Base-by-base conservation (phyloP, 2,797 vertebrate genomes). In the Miichthys miiuy region DNA sequence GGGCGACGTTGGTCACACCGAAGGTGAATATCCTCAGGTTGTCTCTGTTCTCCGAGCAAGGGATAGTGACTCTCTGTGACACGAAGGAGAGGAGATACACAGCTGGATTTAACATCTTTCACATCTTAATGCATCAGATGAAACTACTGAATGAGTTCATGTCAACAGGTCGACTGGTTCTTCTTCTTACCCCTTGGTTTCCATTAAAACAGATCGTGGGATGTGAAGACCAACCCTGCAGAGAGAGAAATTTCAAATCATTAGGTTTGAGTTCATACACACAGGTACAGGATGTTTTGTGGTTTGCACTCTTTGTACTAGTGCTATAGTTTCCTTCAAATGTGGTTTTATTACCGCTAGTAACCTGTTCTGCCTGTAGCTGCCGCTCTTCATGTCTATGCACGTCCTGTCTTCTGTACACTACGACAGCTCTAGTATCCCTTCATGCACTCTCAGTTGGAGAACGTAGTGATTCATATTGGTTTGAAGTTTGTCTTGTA, bases 1-100 rank as follows among this genome's bases (percentile, higher is more conserved):
- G 92, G 84, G 96, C 97, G 0, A 97, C 95, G 2, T 96, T 96
- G 38, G 96, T 96, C 73, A 98, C 94, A 23, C 96, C 96, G 52
- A 99, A 98, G 0, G 95, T 96, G 92, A 98, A 98, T 0, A 91
- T 93, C 65, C 95, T 86, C 3, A 92, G 68, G 23, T 96, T 96
- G 0, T 92, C 63, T 0, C 91, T 91, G 8, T 93, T 92, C 3
- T 96, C 96, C 0, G 95, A 94, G 83, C 93, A 93, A 0, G 97
- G 97, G 57, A 98, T 90, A 0, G 91, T 84, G 81, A 99, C 97
- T 92, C 94, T 96, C 97, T 98, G 94, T 18, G 9, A 16, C 25
- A 54, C 55, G 21, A 47, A 13, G 41, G 51, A 63, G 23, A 73
- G 1, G 1, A 79, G 10, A 23, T 2, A 6, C 4, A 63, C 47